Conservation (phyloP, 92 coral and sea anemone species). For the Phenganax marumi region DNA sequence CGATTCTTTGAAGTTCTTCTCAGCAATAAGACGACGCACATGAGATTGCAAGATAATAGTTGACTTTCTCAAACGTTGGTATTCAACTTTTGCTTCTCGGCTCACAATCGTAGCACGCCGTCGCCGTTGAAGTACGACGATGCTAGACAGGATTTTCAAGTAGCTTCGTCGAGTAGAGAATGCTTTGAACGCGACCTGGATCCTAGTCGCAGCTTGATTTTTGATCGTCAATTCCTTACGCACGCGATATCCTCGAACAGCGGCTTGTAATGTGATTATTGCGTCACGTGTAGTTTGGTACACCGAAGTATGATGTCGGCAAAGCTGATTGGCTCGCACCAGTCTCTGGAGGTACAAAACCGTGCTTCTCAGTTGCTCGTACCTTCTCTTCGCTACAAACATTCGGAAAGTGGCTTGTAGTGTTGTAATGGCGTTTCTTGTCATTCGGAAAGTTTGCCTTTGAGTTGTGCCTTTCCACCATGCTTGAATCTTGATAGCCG, state of each 20-base stretch:
- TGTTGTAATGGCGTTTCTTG: slow-evolving; percentile 55
- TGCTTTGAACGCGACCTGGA: slow-evolving; percentile 26
- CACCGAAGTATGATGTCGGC: slow-evolving; percentile 28
- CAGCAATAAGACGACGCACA: slow-evolving; percentile 28
- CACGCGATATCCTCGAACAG: slow-evolving; percentile 49
- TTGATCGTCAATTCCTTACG: slow-evolving; percentile 39
- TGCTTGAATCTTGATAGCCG: slow-evolving; percentile 68
- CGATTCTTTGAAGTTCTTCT: slow-evolving; percentile 55
- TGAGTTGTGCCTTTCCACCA: slow-evolving; percentile 46
- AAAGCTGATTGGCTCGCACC: slow-evolving; percentile 46
- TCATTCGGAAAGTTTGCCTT: slow-evolving; percentile 39
- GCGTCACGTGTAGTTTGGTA: slow-evolving; percentile 52
- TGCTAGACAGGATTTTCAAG: slow-evolving; percentile 27
- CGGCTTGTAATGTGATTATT: slow-evolving; percentile 63
- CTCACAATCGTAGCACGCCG: slow-evolving; percentile 41
- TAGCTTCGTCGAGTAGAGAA: slow-evolving; percentile 43
- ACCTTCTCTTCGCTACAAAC: slow-evolving; percentile 46
- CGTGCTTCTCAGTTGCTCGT: slow-evolving; percentile 42
- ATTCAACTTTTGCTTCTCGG: slow-evolving; percentile 19
- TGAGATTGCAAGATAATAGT: slow-evolving; percentile 18
- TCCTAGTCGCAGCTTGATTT: slow-evolving; percentile 1
- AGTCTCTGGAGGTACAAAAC: slow-evolving; percentile 45
- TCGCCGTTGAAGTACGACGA: slow-evolving; percentile 52
- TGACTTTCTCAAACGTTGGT: not conserved
- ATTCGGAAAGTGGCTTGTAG: slow-evolving; percentile 62